A percentile compares a stretch with the other conserved stretches of the same genome.
Conservation (phyloP, 2,888 invertebrate genomes). For the Cantharis rustica region DNA sequence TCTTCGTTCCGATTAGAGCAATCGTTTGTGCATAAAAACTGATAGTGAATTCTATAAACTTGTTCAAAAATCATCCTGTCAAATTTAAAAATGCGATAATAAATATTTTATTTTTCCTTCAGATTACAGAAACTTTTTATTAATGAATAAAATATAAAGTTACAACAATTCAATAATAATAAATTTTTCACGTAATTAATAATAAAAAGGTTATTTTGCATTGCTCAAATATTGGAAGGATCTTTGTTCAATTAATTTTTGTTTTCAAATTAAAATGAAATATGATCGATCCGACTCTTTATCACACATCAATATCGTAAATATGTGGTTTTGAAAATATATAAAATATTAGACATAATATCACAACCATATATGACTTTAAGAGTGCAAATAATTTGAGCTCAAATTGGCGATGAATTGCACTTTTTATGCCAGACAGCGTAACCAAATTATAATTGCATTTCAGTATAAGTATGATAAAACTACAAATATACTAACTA, state of each 20-base stretch:
- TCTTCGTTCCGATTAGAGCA: not conserved
- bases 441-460: not conserved
- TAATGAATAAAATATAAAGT: not conserved
- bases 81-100: not conserved
- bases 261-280: not conserved
- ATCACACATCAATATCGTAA: not conserved
- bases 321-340: not conserved
- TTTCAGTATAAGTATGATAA: not conserved
- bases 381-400: constrained; percentile 4
- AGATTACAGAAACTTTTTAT: not conserved
- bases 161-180: not conserved
- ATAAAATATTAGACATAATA: not conserved
- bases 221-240: not conserved
- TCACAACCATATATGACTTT: not conserved
- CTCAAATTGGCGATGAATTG: constrained; percentile 1
- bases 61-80: not conserved
- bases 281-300: not conserved
- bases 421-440: not conserved
- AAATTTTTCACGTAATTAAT: not conserved
- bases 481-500: not conserved
- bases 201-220: not conserved
- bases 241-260: not conserved
- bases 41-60: not conserved
- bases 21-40: too few relatives aligned
- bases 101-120: not conserved